phyloP scores from a whole-genome alignment of 1,140 invertebrate species.

The Trinorchestia longiramus region DNA sequence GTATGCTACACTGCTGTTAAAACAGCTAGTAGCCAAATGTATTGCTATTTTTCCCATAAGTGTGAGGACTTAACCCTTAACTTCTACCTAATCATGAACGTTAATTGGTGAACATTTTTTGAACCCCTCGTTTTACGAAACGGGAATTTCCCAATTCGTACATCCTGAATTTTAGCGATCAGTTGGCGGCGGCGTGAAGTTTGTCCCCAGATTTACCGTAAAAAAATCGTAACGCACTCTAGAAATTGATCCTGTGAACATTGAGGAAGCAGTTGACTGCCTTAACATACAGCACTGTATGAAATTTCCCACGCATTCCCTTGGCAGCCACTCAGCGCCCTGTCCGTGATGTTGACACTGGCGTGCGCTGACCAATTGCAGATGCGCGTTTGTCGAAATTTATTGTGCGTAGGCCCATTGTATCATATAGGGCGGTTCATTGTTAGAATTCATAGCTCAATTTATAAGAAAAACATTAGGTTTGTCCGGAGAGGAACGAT shows the following conservation, averaged over 20 bases:
- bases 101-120: too few relatives aligned
- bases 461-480: slow-evolving; percentile 45
- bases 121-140: too few relatives aligned
- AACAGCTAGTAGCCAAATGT: too few relatives aligned
- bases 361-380: background rate
- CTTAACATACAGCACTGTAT: background rate
- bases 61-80: too few relatives aligned
- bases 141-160: background rate
- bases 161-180: background rate
- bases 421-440: slow-evolving; percentile 18
- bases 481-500: background rate
- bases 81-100: too few relatives aligned
- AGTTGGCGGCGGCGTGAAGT: background rate
- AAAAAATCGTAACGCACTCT: background rate
- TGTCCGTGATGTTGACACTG: slow-evolving; percentile 14
- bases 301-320: background rate
- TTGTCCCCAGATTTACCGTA: background rate
- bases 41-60: too few relatives aligned
- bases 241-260: background rate
- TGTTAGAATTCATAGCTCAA: slow-evolving; percentile 42
- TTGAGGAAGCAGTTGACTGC: background rate
- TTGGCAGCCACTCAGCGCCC: background rate
- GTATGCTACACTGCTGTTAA: too few relatives aligned
- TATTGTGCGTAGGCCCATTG: slow-evolving; percentile 39
- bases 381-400: background rate